phyloP scores from a whole-genome alignment of 2,888 invertebrate species.

The Anarsia innoxiella region DNA sequence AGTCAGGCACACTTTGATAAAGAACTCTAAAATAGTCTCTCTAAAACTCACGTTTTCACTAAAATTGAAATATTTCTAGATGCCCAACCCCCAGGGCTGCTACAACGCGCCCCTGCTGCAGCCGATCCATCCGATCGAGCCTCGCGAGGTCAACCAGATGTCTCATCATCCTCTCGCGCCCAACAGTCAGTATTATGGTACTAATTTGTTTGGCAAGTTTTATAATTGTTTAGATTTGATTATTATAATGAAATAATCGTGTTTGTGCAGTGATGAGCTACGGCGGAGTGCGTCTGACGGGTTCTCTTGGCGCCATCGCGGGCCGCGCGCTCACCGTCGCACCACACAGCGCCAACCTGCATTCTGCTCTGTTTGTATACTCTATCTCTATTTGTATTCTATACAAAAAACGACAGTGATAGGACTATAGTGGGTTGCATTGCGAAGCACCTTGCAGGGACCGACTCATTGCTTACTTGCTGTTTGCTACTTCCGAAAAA shows the following conservation, averaged over 20 bases:
- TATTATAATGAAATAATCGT: neutral
- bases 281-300: conserved; percentile 56
- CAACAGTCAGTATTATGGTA: conserved; percentile 35
- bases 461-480: too few relatives aligned
- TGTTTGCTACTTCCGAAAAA: too few relatives aligned
- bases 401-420: too few relatives aligned
- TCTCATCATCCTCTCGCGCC: conserved; percentile 41
- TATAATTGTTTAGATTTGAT: neutral
- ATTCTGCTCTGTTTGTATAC: too few relatives aligned
- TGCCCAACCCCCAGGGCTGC: conserved; percentile 54
- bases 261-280: conserved; percentile 37
- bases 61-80: conserved; percentile 25
- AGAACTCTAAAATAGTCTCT: neutral
- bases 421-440: too few relatives aligned
- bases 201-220: neutral
- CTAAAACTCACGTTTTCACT: neutral
- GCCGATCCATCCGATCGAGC: conserved; percentile 43
- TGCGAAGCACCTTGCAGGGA: too few relatives aligned
- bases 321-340: too few relatives aligned
- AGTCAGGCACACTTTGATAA: neutral
- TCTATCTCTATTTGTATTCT: too few relatives aligned
- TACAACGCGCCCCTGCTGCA: conserved; percentile 64
- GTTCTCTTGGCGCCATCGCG: conserved; percentile 65
- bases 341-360: too few relatives aligned
- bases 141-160: conserved; percentile 33